Conservation (phyloP, 2,797 vertebrate genomes). For the Oryzias sinensis region DNA sequence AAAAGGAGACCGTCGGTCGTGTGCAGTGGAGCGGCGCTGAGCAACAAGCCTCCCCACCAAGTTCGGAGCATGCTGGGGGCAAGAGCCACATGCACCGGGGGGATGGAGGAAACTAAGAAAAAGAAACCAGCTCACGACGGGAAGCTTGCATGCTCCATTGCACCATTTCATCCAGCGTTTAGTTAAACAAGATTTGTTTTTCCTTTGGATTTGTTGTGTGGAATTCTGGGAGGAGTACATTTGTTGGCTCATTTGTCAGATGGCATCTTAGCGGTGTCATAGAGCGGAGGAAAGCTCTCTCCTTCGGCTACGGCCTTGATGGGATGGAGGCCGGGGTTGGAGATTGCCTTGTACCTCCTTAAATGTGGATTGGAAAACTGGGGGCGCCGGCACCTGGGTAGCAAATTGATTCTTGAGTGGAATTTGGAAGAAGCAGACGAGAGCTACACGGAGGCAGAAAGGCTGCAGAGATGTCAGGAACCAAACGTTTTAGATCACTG, state of each 20-base stretch:
- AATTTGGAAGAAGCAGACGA: constrained; percentile 37
- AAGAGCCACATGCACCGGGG: constrained; percentile 41
- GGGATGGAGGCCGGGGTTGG: constrained; percentile 37
- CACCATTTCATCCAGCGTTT: constrained; percentile 70
- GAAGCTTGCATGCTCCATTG: constrained; percentile 58
- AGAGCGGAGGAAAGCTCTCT: constrained; percentile 56
- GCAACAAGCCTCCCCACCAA: constrained; percentile 76
- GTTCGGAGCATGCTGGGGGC: constrained; percentile 57
- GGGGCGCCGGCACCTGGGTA: constrained; percentile 51
- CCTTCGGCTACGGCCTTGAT: constrained; percentile 52
- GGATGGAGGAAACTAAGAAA: constrained; percentile 49
- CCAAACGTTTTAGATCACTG: constrained; percentile 3
- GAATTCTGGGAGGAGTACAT: constrained; percentile 69
- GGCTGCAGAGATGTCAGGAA: constrained; percentile 14
- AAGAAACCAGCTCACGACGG: constrained; percentile 35
- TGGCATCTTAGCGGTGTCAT: constrained; percentile 46
- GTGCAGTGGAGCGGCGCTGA: constrained; percentile 71
- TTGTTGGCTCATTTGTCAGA: constrained; percentile 79
- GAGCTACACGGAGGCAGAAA: constrained; percentile 22
- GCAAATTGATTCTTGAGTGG: constrained; percentile 70
- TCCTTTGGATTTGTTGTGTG: constrained; percentile 56
- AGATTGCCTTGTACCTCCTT: constrained; percentile 60
- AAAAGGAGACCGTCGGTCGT: constrained; percentile 73
- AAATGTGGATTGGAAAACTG: constrained; percentile 59
- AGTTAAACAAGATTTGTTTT: constrained; percentile 72